Conservation (phyloP, 2,888 invertebrate genomes). For the Orthosia gracilis region DNA sequence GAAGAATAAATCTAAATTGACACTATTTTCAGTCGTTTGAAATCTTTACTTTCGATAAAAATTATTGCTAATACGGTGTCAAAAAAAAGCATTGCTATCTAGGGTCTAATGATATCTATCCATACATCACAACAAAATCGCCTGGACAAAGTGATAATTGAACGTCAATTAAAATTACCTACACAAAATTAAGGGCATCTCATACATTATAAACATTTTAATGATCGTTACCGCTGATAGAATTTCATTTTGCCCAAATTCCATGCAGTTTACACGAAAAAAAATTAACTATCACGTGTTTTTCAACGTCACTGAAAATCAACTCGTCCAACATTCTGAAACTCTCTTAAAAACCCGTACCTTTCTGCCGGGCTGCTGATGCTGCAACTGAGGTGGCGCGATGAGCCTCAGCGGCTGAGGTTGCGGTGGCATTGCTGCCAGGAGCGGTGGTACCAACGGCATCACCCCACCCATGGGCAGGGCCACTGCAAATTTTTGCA, state of each 20-base stretch:
- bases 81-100: background rate
- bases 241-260: background rate
- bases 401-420: slow-evolving; percentile 86
- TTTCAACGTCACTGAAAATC: background rate
- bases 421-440: slow-evolving; percentile 85
- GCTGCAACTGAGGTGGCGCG: slow-evolving; percentile 83
- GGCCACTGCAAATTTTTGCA: slow-evolving; percentile 89
- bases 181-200: background rate
- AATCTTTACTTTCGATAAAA: background rate
- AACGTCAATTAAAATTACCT: background rate
- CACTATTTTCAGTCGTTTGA: background rate
- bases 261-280: background rate
- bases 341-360: slow-evolving; percentile 69
- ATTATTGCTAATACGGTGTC: background rate
- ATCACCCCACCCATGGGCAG: slow-evolving; percentile 88
- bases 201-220: no score
- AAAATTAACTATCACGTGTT: background rate
- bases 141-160: background rate
- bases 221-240: background rate
- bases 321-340: background rate
- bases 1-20: background rate
- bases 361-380: slow-evolving; percentile 84
- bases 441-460: slow-evolving; percentile 85
- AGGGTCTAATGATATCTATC: background rate
- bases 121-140: background rate